Evolutionary conservation across 2,113 vertebrate species (phyloP), one percentile per base, ranked within the genome.

Genomic region (Austrofundulus limnaeus): DNA sequence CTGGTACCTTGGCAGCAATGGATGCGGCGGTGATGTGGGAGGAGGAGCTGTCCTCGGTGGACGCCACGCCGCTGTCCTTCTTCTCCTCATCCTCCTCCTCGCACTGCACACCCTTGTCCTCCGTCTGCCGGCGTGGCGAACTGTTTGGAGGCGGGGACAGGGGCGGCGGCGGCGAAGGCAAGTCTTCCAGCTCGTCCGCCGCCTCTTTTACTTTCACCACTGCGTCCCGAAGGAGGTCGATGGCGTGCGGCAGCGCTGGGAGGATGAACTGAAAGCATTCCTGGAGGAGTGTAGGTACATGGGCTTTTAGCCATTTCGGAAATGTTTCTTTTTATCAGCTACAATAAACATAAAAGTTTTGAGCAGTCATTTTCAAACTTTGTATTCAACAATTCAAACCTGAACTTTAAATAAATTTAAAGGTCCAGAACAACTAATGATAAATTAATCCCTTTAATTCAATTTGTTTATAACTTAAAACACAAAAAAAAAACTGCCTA

Each of bases 251-350:
- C 94, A 98, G 93, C 80, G 96, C 96, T 75, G 96, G 96, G 88
- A 98, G 93, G 94, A 98, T 98, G 90, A 98, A 98, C 90, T 98
- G 96, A 94, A 98, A 98, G 89, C 96, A 98, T 93, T 98, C 96
- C 96, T 98, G 85, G 21, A 61, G 41, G 10, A 10, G 13, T 2
- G 34, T 12, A 51, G 37, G 25, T 4, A 43, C 24, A 55, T 11
- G 7, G 42, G 43, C 37, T 45, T 28, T 55, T 53, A 58, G 34
- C 34, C 21, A 37, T 38, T 45, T 21, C 59, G 28, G 16, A 59
- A 25, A 65, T 57, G 3, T 13, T 10, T n/a, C 19, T 17, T 14
- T 24, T 56, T 25, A 42, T 28, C 37, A 28, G 11, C 19, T 16
- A 25, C 19, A 37, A 37, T 38, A 51, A 60, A 61, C 45, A 38